Percentiles rank a stretch among this genome's conserved stretches.
phyloP scores from a whole-genome alignment of 37 sponge, comb jelly and placozoan species.

The Ianthella basta region DNA sequence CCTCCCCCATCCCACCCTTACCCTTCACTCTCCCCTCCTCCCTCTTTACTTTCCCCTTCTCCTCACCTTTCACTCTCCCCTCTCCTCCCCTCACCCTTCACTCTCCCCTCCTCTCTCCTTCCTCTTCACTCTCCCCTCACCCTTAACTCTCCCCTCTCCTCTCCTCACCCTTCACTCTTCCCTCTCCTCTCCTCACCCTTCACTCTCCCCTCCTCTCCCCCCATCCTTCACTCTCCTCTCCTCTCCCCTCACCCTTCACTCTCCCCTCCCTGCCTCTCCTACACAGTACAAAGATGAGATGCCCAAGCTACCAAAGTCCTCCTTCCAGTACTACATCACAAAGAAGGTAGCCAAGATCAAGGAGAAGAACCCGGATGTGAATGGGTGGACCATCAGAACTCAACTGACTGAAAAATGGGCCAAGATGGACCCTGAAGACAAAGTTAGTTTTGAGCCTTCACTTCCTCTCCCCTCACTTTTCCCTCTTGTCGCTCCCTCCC shows the following conservation, averaged over 20 bases:
- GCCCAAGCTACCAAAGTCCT: slow-evolving; percentile 48
- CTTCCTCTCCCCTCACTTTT: too few species aligned
- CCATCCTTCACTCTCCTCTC: too few species aligned
- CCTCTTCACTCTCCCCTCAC: too few species aligned
- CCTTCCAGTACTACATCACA: slow-evolving; percentile 40
- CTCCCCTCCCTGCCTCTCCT: not conserved
- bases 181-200: too few species aligned
- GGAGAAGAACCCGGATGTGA: slow-evolving; percentile 49
- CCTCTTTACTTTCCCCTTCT: not conserved
- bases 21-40: not conserved
- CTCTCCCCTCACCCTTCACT: too few species aligned
- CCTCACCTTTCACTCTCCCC: not conserved
- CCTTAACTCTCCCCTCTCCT: too few species aligned
- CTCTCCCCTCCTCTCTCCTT: too few species aligned
- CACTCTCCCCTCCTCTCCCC: too few species aligned
- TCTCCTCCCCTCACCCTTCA: not conserved
- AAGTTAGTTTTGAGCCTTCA: not conserved
- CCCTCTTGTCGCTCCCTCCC: too few species aligned
- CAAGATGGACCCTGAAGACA: slow-evolving; percentile 8
- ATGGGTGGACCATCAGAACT: slow-evolving; percentile 12
- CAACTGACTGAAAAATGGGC: slow-evolving; percentile 7
- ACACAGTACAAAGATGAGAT: slow-evolving; percentile 52
- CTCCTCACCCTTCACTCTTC: too few species aligned
- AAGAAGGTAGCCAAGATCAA: slow-evolving; percentile 36
- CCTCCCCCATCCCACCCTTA: not conserved